Conservation (phyloP, 2,888 invertebrate species). For the Germaria angustata region DNA sequence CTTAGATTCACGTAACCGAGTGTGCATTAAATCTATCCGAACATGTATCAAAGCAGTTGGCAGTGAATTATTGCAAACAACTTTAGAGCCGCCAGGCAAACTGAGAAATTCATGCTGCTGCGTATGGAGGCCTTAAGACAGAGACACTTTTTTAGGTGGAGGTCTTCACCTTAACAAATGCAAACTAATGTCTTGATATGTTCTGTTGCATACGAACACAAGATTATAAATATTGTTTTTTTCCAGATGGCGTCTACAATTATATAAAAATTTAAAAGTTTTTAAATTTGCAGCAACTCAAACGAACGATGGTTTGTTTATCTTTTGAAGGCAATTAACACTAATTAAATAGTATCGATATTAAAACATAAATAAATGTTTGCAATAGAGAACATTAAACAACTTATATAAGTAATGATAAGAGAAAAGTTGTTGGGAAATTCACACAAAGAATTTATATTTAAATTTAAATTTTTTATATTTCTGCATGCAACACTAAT, state of each 20-base stretch:
- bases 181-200: constrained; percentile 11
- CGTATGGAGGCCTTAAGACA: not conserved
- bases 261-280: not conserved
- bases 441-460: too few species aligned
- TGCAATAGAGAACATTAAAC: not conserved
- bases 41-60: constrained; percentile 71
- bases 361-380: constrained; percentile 17
- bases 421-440: too few species aligned
- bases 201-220: not conserved
- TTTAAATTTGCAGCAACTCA: not conserved
- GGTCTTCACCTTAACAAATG: not conserved
- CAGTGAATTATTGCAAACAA: constrained; percentile 79
- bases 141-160: constrained; percentile 25
- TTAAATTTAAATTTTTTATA: too few species aligned
- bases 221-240: not conserved
- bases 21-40: constrained; percentile 31
- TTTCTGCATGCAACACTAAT: too few species aligned
- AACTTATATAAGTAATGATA: too few species aligned
- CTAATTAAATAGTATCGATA: constrained; percentile 76
- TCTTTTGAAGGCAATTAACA: constrained; percentile 74
- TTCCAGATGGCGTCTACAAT: constrained; percentile 16
- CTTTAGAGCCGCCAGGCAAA: constrained; percentile 77
- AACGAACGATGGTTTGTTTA: constrained; percentile 42
- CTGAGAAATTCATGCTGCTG: constrained; percentile 7
- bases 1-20: not conserved